Conservation (phyloP, 1,140 invertebrate genomes). For the Bombus superbus region DNA sequence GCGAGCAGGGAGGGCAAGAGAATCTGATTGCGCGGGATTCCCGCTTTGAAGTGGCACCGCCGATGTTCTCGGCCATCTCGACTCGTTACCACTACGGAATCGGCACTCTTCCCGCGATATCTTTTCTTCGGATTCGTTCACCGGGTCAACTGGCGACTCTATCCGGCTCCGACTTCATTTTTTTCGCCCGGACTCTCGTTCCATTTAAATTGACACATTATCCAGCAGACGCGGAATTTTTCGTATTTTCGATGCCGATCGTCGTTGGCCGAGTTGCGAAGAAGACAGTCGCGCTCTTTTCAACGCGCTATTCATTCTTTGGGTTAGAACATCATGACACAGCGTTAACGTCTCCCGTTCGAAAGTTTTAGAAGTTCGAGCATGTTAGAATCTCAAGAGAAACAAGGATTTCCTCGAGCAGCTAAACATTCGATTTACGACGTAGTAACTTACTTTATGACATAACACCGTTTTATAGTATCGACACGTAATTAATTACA, state of each 20-base stretch:
- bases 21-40: conserved; percentile 81
- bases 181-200: background rate
- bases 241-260: no score
- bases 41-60: conserved; percentile 81
- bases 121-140: conserved; percentile 39
- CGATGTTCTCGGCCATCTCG: conserved; percentile 78
- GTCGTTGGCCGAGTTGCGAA: background rate
- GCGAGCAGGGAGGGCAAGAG: conserved; percentile 67
- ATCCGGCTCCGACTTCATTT: conserved; percentile 11
- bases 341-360: no score
- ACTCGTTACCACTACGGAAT: conserved; percentile 79
- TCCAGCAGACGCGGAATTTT: background rate
- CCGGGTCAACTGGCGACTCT: conserved; percentile 18
- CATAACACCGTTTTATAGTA: no score
- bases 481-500: no score
- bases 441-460: no score
- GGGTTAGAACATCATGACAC: no score
- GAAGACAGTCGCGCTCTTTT: background rate
- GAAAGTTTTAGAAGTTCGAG: no score
- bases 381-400: no score
- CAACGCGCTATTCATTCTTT: no score
- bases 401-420: no score
- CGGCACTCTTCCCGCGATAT: conserved; percentile 60
- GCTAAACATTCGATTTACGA: no score
- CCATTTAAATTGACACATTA: conserved; percentile 18